phyloP scores from a whole-genome alignment of 2,888 invertebrate species.

The Lasioglossum calceatum region DNA sequence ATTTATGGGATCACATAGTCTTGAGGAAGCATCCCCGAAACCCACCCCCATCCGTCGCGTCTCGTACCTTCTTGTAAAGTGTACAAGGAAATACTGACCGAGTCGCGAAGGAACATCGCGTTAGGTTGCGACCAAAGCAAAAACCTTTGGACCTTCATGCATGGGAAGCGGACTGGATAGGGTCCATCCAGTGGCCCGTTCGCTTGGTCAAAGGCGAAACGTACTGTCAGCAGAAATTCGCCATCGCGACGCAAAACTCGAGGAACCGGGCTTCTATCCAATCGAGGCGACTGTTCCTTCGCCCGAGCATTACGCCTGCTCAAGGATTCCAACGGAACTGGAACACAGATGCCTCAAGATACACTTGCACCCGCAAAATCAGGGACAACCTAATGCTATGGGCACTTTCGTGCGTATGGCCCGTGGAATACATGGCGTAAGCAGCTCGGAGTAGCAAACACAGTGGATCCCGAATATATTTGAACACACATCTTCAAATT shows the following conservation, averaged over 20 bases:
- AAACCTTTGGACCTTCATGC: constrained; percentile 47
- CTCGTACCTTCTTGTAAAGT: constrained; percentile 5
- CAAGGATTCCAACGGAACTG: background rate
- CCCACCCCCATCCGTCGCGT: background rate
- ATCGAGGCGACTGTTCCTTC: constrained; percentile 2
- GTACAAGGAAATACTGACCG: constrained; percentile 54
- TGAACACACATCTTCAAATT: background rate
- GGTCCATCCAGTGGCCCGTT: constrained; percentile 7
- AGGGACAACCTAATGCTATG: background rate
- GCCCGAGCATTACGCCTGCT: constrained; percentile 12
- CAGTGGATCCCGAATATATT: background rate
- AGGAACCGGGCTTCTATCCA: constrained; percentile 44
- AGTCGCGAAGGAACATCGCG: constrained; percentile 36
- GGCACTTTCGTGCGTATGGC: background rate
- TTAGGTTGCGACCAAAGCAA: constrained; percentile 22
- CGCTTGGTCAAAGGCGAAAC: constrained; percentile 25
- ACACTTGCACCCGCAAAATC: background rate
- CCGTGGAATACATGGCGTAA: background rate
- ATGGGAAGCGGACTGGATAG: constrained; percentile 61
- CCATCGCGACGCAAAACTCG: constrained; percentile 14
- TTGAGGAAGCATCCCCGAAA: background rate
- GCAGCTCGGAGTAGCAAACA: background rate
- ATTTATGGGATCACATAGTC: constrained; percentile 41
- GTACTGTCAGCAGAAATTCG: constrained; percentile 62
- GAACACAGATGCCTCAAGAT: background rate